phyloP scores from a whole-genome alignment of 2,888 invertebrate species.

The Stegana nigrithorax region DNA sequence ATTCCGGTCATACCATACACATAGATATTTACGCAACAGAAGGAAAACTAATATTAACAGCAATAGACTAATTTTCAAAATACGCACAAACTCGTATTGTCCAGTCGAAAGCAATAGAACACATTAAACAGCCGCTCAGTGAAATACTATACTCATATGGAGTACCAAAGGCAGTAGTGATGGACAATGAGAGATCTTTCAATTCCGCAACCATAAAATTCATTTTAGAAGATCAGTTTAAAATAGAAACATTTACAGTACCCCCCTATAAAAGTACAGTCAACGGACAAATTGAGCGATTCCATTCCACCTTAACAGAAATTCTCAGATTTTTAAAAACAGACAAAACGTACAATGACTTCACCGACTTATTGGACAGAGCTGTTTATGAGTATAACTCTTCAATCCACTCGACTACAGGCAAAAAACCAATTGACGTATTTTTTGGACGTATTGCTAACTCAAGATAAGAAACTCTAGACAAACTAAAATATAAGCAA shows the following conservation, averaged over 20 bases:
- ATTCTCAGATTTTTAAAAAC: neutral
- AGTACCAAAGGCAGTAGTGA: neutral
- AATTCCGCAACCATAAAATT: neutral
- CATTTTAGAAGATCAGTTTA: neutral
- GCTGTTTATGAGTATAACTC: neutral
- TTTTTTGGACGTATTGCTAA: too few relatives aligned
- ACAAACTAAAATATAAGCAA: neutral
- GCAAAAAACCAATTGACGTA: neutral
- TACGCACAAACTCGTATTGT: neutral
- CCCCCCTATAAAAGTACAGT: neutral
- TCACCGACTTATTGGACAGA: neutral
- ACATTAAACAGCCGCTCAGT: neutral
- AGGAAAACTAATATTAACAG: conserved; percentile 19
- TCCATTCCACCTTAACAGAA: neutral
- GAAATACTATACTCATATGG: neutral
- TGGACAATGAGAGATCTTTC: neutral
- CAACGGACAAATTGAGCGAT: neutral
- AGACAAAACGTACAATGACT: neutral
- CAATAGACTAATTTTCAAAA: conserved; percentile 33
- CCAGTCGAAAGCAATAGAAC: neutral
- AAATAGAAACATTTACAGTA: neutral
- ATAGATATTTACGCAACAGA: conserved; percentile 32
- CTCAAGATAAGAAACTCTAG: neutral
- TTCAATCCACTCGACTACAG: neutral
- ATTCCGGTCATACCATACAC: conserved; percentile 31